phyloP scores from a whole-genome alignment of 1,140 invertebrate genomes.

The Medauroidea extradentata region DNA sequence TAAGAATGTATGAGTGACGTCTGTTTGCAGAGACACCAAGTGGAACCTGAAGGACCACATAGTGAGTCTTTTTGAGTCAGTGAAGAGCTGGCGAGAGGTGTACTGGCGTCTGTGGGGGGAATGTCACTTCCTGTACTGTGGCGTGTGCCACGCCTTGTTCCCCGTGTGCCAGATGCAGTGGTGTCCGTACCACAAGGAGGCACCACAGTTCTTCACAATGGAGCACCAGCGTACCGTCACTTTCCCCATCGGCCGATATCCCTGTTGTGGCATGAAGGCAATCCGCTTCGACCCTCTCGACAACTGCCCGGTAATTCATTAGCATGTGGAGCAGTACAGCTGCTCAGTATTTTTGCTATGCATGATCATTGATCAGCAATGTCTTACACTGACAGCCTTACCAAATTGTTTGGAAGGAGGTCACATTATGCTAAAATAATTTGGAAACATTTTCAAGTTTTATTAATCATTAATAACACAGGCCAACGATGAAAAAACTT shows the following conservation, averaged over 20 bases:
- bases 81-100: slow-evolving; percentile 82
- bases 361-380: no score
- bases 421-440: no score
- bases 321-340: no score
- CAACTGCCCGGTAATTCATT: neutral
- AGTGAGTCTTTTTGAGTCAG: slow-evolving; percentile 63
- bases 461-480: no score
- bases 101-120: slow-evolving; percentile 92
- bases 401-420: no score
- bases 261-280: slow-evolving; percentile 79
- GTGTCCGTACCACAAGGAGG: slow-evolving; percentile 73
- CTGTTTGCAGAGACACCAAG: slow-evolving; percentile 48
- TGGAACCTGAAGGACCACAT: slow-evolving; percentile 86
- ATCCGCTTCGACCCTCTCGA: slow-evolving; percentile 66
- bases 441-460: no score
- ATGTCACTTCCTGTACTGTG: slow-evolving; percentile 75
- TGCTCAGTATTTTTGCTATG: no score
- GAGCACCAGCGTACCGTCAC: slow-evolving; percentile 52
- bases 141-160: slow-evolving; percentile 68
- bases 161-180: slow-evolving; percentile 70
- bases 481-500: no score
- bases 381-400: no score
- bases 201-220: slow-evolving; percentile 68
- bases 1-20: no score
- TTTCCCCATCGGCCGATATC: slow-evolving; percentile 54